Conservation (phyloP, 2,113 vertebrate genomes). For the Pipa parva region DNA sequence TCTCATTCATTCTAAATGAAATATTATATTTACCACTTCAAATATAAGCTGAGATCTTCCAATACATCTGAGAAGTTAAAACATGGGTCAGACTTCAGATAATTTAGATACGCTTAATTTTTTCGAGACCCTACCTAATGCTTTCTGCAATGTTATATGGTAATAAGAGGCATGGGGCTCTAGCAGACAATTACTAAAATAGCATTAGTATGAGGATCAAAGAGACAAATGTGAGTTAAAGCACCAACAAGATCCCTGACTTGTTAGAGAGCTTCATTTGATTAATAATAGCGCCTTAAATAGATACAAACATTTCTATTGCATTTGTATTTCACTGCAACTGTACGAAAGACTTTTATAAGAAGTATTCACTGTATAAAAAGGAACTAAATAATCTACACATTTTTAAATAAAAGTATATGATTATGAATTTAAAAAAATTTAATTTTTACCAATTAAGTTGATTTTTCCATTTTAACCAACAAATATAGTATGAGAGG, state of each 20-base stretch:
- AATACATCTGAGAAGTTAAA: not conserved
- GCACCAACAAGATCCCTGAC: not conserved
- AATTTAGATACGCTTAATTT: not conserved
- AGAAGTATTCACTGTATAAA: too few species aligned
- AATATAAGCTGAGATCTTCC: not conserved
- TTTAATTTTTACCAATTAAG: too few species aligned
- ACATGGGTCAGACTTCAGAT: not conserved
- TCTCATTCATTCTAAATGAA: not conserved
- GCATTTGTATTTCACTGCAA: not conserved
- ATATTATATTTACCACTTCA: not conserved
- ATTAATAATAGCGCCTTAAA: not conserved
- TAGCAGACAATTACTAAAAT: conserved; percentile 8
- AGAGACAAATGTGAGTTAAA: conserved; percentile 27
- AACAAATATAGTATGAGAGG: too few species aligned
- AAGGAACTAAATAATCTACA: too few species aligned
- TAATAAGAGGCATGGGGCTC: not conserved
- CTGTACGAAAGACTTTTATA: not conserved
- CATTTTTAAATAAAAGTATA: too few species aligned
- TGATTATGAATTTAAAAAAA: too few species aligned
- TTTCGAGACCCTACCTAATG: not conserved
- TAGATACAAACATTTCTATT: conserved; percentile 9
- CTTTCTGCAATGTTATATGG: not conserved
- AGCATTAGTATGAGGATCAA: conserved; percentile 1
- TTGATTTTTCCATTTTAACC: too few species aligned
- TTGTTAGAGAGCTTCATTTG: not conserved